Base-by-base conservation (phyloP, 2,797 vertebrate species). In the Trematomus bernacchii region DNA sequence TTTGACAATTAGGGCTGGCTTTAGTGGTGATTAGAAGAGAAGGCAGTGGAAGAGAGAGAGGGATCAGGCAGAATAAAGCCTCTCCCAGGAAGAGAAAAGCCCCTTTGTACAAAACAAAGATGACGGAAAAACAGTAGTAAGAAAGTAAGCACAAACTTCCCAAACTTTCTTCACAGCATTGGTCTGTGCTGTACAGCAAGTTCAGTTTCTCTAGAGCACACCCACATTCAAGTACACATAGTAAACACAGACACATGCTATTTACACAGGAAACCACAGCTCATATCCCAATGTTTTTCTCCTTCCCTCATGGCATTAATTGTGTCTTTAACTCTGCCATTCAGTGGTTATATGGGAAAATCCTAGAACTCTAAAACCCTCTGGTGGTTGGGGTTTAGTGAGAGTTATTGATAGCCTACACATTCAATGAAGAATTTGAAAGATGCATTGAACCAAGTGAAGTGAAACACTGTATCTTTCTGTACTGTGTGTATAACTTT, bases 381-480 rank as follows among this genome's bases (percentile, higher is more conserved):
- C 64, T 58, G 64, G 48, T 53, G 77, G 85, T 71, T 82, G 77
- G 16, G 66, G 74, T 86, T 83, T 86, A 79, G 42, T 53, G 69
- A 14, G 9, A 78, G 88, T 73, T 79, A 90, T 93, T 81, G 44
- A 91, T 91, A 76, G 66, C 63, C 23, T 64, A 88, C 79, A 91
- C 84, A 89, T 85, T 76, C 85, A 87, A 52, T 86, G 79, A 84
- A 85, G 80, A 71, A 82, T 87, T 74, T 87, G 75, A 88, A 85
- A 83, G 5, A 30, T 68, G 71, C 71, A 70, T 37, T 37, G 33
- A 37, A 37, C 6, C 33, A 0, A 27, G 27, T 5, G 27, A 37
- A 37, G 33, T 37, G 33, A 37, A 37, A 37, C 33, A 37, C 33
- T 37, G 33, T 37, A 37, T 37, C 33, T 37, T 37, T 37, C 71